phyloP scores from a whole-genome alignment of 1,140 invertebrate genomes.

The Macrocentrus cingulum region DNA sequence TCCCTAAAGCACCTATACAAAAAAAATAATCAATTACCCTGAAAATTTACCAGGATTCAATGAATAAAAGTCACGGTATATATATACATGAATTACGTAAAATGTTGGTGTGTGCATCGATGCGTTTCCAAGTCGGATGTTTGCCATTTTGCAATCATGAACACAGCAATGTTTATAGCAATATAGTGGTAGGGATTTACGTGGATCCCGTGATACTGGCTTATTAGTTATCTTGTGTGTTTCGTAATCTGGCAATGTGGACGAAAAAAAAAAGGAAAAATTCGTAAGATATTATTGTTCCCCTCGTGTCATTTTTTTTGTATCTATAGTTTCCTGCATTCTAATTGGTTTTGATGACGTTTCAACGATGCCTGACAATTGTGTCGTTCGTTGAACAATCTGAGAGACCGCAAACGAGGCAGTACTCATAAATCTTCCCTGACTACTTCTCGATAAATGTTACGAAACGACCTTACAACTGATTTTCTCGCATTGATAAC shows the following conservation, averaged over 20 bases:
- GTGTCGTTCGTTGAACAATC: not conserved
- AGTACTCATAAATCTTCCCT: no score
- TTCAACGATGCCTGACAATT: no score
- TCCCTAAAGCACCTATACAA: no score
- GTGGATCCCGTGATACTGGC: conserved; percentile 47
- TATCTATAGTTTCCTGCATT: no score
- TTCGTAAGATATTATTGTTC: not conserved
- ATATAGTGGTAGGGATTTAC: conserved; percentile 40
- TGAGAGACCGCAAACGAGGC: not conserved
- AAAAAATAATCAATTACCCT: not conserved
- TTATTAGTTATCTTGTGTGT: conserved; percentile 48
- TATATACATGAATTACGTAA: conserved; percentile 53
- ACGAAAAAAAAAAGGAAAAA: conserved; percentile 40
- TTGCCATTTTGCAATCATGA: conserved; percentile 57
- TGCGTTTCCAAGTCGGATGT: conserved; percentile 53
- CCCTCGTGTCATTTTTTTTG: no score
- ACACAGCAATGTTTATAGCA: conserved; percentile 53
- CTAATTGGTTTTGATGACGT: no score
- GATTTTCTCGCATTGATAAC: no score
- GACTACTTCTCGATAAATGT: not conserved
- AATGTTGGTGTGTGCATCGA: conserved; percentile 39
- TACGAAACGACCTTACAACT: not conserved
- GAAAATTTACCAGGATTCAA: conserved; percentile 33
- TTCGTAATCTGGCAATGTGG: conserved; percentile 41
- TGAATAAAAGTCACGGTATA: conserved; percentile 46